Percentiles rank a stretch among this genome's conserved stretches.
phyloP scores from a whole-genome alignment of 2,797 vertebrate genomes.

The Catostomus latipinnis region DNA sequence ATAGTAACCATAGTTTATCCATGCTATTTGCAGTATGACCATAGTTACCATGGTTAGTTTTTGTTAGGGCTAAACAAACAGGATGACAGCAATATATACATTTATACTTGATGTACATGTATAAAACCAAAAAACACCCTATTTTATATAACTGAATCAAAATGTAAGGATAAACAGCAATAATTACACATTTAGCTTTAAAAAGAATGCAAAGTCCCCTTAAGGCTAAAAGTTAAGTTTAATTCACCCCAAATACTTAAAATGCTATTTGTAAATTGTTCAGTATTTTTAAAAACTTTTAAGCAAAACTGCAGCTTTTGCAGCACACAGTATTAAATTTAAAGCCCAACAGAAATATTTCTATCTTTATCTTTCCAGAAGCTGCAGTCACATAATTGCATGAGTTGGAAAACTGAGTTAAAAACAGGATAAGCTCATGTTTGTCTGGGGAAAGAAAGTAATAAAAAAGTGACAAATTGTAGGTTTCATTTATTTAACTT shows the following conservation, averaged over 20 bases:
- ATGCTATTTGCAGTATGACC: too few species aligned
- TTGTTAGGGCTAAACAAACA: too few species aligned
- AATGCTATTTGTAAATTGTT: neutral
- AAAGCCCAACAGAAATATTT: neutral
- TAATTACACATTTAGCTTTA: too few species aligned
- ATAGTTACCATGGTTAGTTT: too few species aligned
- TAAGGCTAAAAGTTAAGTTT: neutral
- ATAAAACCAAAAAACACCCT: too few species aligned
- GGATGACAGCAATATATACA: too few species aligned
- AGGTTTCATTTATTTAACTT: slow-evolving; percentile 58
- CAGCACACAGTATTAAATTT: slow-evolving; percentile 17
- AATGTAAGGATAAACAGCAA: too few species aligned
- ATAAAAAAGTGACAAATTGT: slow-evolving; percentile 43
- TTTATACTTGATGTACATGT: too few species aligned
- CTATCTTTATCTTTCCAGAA: neutral
- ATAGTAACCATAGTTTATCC: too few species aligned
- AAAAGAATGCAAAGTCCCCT: neutral
- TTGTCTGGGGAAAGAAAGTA: slow-evolving; percentile 40
- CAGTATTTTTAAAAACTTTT: slow-evolving; percentile 18
- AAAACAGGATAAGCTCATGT: slow-evolving; percentile 46
- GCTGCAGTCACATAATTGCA: slow-evolving; percentile 37
- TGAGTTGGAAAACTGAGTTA: slow-evolving; percentile 44
- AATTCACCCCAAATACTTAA: neutral
- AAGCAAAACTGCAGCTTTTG: slow-evolving; percentile 17
- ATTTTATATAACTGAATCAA: too few species aligned